phyloP scores from a whole-genome alignment of 2,797 vertebrate genomes.

The Mastacembelus armatus region DNA sequence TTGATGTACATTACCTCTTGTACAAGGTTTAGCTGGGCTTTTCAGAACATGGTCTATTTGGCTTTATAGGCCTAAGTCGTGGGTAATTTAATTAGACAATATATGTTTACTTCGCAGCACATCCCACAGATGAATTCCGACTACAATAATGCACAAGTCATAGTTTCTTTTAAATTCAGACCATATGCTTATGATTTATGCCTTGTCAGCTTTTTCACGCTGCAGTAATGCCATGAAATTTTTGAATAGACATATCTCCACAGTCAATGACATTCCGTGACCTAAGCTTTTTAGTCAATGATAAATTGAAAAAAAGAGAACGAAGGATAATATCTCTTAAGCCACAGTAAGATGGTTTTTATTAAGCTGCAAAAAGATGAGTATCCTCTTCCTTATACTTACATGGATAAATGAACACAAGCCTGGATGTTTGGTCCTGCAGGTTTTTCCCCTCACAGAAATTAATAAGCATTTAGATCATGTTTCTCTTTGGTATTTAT shows the following conservation, averaged over 20 bases:
- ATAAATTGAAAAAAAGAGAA: slow-evolving; percentile 49
- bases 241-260: slow-evolving; percentile 67
- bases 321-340: slow-evolving; percentile 63
- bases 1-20: slow-evolving; percentile 45
- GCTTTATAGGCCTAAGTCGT: slow-evolving; percentile 51
- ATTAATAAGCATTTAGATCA: slow-evolving; percentile 72
- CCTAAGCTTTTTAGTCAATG: slow-evolving; percentile 59
- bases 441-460: slow-evolving; percentile 58
- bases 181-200: slow-evolving; percentile 71
- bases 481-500: slow-evolving; percentile 67
- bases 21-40: slow-evolving; percentile 26
- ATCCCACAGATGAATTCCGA: slow-evolving; percentile 58
- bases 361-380: slow-evolving; percentile 63
- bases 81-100: slow-evolving; percentile 67
- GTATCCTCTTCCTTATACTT: slow-evolving; percentile 62
- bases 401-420: slow-evolving; percentile 56
- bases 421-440: slow-evolving; percentile 36
- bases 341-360: slow-evolving; percentile 59
- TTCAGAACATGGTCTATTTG: slow-evolving; percentile 62
- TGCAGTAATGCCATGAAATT: slow-evolving; percentile 66
- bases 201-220: slow-evolving; percentile 64
- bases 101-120: slow-evolving; percentile 72
- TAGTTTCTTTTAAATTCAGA: slow-evolving; percentile 46
- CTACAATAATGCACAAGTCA: slow-evolving; percentile 43
- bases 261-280: slow-evolving; percentile 54